These are phyloP conservation scores for Trichopria drosophilae DNA, from an alignment of 2,888 invertebrate genomes.

Conservation along the genomic window DNA sequence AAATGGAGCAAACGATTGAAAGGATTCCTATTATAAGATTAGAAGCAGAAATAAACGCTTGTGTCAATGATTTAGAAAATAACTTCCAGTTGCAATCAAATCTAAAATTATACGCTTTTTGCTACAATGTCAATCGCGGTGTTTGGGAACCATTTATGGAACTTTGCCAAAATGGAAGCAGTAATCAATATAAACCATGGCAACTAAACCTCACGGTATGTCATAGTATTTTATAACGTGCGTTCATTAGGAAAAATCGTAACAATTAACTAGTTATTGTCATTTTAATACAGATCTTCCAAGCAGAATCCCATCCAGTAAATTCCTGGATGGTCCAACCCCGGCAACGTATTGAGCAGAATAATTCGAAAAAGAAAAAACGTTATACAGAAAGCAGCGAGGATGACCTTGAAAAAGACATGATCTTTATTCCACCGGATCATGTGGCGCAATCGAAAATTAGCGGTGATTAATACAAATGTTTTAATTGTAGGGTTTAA, in stretches of 20 bases:
- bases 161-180: constrained; percentile 68
- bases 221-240: no score
- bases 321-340: constrained; percentile 46
- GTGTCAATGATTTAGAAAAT: constrained; percentile 46
- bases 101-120: constrained; percentile 62
- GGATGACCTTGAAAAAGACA: constrained; percentile 66
- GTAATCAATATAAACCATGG: constrained; percentile 69
- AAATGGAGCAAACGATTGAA: constrained; percentile 50
- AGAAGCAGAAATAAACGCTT: constrained; percentile 43
- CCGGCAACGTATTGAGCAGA: constrained; percentile 44
- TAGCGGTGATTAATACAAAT: no score
- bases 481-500: no score
- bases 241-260: no score
- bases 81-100: constrained; percentile 47
- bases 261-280: no score
- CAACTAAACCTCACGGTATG: constrained; percentile 67
- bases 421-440: constrained; percentile 63
- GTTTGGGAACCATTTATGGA: constrained; percentile 86
- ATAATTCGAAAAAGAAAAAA: constrained; percentile 55
- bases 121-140: constrained; percentile 70
- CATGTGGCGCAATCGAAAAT: constrained; percentile 40
- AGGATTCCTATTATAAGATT: constrained; percentile 48
- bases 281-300: constrained; percentile 52
- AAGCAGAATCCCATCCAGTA: constrained; percentile 66
- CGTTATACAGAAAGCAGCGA: constrained; percentile 65